A percentile compares a stretch with the other conserved stretches of the same genome.
These are phyloP conservation scores for Alviniconcha strummeri DNA, from an alignment of 2,888 invertebrate genomes.

Conservation along the genomic window DNA sequence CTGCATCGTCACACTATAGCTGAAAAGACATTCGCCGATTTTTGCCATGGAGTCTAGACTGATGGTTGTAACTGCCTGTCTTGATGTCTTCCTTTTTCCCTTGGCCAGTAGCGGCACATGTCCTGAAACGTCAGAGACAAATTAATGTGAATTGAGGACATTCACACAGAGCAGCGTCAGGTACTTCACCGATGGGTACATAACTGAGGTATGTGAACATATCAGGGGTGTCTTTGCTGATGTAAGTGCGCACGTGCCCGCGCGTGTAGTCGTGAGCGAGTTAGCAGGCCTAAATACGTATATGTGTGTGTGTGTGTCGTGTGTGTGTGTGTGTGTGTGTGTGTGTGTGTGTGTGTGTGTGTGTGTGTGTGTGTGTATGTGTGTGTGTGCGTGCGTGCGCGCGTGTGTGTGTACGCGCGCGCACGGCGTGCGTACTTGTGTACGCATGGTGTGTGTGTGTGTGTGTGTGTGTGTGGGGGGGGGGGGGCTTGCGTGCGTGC, in stretches of 20 bases:
- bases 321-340: slow-evolving; percentile 1
- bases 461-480: too few relatives aligned
- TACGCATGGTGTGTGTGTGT: too few relatives aligned
- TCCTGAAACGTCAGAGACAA: not conserved
- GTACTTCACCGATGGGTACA: not conserved
- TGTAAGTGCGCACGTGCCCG: too few relatives aligned
- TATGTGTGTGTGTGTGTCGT: too few relatives aligned
- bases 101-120: slow-evolving; percentile 16
- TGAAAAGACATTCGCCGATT: not conserved
- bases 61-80: not conserved
- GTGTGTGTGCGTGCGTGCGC: not conserved
- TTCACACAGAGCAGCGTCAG: not conserved
- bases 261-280: too few relatives aligned
- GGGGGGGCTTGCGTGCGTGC: too few relatives aligned
- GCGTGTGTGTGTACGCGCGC: too few relatives aligned
- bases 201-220: not conserved
- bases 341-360: not conserved
- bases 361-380: slow-evolving; percentile 5
- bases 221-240: too few relatives aligned
- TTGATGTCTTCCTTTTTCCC: not conserved
- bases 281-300: too few relatives aligned
- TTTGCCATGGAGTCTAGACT: not conserved
- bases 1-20: not conserved
- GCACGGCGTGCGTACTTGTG: too few relatives aligned
- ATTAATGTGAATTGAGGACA: not conserved